phyloP scores from a whole-genome alignment of 2,888 invertebrate genomes.

The Andrena haemorrhoa region DNA sequence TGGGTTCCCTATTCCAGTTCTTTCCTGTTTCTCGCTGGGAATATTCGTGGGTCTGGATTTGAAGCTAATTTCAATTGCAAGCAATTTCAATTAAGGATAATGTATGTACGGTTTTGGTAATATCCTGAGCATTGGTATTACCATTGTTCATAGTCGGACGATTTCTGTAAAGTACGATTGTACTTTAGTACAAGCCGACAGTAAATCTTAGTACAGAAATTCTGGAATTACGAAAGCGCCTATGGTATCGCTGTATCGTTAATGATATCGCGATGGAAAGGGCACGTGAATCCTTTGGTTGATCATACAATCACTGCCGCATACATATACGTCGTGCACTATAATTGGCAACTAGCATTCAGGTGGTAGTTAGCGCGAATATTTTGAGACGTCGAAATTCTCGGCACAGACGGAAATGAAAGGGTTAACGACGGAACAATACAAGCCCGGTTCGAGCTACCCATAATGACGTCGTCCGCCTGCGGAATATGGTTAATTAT shows the following conservation, averaged over 20 bases:
- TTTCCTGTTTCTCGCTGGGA: not conserved
- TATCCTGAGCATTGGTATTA: no score
- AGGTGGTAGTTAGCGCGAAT: not conserved
- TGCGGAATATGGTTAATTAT: conserved; percentile 63
- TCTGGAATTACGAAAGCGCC: not conserved
- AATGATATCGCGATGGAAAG: not conserved
- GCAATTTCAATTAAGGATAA: no score
- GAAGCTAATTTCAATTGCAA: no score
- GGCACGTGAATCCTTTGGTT: conserved; percentile 1
- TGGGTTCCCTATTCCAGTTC: not conserved
- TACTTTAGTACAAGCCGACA: not conserved
- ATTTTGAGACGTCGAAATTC: conserved; percentile 49
- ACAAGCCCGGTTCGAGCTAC: conserved; percentile 37
- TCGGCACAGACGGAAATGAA: conserved; percentile 43
- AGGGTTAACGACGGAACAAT: conserved; percentile 60
- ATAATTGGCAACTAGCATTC: conserved; percentile 46
- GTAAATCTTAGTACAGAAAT: not conserved
- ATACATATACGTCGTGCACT: not conserved
- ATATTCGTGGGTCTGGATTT: not conserved
- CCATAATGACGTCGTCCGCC: conserved; percentile 51
- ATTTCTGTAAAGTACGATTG: no score
- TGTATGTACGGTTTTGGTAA: no score
- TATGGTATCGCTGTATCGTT: not conserved
- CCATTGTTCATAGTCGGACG: no score
- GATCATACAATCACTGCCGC: not conserved